Evolutionary conservation across 2,797 vertebrate genomes (phyloP), one percentile per base, ranked within the genome.

Genomic region (Delichon dasypus): DNA sequence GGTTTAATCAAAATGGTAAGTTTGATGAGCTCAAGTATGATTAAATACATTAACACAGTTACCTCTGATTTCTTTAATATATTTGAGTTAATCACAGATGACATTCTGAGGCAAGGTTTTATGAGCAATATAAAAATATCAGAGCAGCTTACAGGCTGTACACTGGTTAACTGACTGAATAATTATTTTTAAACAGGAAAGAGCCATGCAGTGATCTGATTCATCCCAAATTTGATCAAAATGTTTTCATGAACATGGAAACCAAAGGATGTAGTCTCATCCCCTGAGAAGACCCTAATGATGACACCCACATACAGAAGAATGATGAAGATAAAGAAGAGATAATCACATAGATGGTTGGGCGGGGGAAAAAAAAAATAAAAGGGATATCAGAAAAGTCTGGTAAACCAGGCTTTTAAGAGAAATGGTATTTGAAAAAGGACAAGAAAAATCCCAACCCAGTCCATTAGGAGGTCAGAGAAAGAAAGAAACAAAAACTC

Each of bases 1-100:
- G 89, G 61, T 57, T 93, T 96, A 96, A 96, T 96, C 93, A 95
- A 91, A 94, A 95, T 74, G 87, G 65, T 89, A 87, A 50, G 74
- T 95, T 93, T 95, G 92, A 97, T 94, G 94, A 96, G 89, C 89
- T 93, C 65, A 75, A 58, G 72, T 77, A 57, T 85, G 88, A 94
- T 92, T 96, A 96, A 94, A 85, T 93, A 85, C 68, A 91, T 90
- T 96, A 95, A 80, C 71, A 80, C 15, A 44, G 84, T 88, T 89
- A 85, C 27, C 58, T 85, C 62, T 96, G 92, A 94, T 93, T 95
- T 92, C 71, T 93, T 90, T 87, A 90, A 92, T 60, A 66, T 65
- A 87, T 85, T 94, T 95, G 74, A 83, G 67, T 93, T 94, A 90
- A 96, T 94, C 88, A 90, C 30, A 29, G 81, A 68, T 80, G 78